Conservation (phyloP, 2,113 vertebrate species). For the Mus pahari region DNA sequence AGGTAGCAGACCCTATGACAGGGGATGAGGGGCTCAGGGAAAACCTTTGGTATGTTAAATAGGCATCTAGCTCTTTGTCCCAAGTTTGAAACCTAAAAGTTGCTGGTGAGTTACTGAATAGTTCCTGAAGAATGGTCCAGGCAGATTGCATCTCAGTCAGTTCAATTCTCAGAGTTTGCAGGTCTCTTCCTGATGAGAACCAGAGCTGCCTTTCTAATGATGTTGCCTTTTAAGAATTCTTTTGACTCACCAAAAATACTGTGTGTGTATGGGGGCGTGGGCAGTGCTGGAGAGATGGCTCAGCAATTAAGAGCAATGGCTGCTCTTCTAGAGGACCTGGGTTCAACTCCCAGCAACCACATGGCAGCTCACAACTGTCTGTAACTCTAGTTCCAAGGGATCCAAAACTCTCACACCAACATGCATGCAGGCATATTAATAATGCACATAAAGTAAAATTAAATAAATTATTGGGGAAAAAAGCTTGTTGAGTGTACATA, state of each 20-base stretch:
- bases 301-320: background rate
- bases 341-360: background rate
- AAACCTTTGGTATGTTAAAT: background rate
- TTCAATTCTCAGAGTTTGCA: slow-evolving; percentile 91
- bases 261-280: too few species aligned
- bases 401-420: background rate
- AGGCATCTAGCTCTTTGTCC: background rate
- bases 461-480: background rate
- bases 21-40: background rate
- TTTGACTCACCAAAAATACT: background rate
- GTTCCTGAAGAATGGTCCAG: slow-evolving; percentile 90
- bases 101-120: slow-evolving; percentile 87
- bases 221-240: slow-evolving; percentile 83
- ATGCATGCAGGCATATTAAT: background rate
- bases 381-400: background rate
- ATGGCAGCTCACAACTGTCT: background rate
- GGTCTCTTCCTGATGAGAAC: slow-evolving; percentile 87
- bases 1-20: background rate
- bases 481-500: slow-evolving; percentile 40
- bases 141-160: slow-evolving; percentile 91
- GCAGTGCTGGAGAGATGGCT: background rate
- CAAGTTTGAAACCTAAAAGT: background rate
- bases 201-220: slow-evolving; percentile 78
- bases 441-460: background rate
- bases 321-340: background rate